Percentiles rank a stretch among this genome's conserved stretches.
Conservation (phyloP, 2,797 vertebrate species). For the Eleutherodactylus coqui region DNA sequence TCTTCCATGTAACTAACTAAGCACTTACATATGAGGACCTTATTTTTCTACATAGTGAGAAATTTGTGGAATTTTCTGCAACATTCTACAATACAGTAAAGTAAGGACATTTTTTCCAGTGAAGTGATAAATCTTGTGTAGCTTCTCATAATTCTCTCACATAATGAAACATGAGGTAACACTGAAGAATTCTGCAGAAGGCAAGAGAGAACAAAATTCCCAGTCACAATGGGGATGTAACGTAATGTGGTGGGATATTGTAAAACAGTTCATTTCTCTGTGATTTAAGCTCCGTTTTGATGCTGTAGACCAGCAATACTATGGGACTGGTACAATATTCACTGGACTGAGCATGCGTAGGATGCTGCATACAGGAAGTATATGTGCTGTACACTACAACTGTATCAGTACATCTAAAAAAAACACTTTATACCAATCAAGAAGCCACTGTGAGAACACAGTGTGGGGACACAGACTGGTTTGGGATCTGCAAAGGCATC, state of each 20-base stretch:
- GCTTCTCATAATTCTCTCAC: slow-evolving; percentile 9
- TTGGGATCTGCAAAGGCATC: too few relatives aligned
- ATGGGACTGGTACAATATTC: not conserved
- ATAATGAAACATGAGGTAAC: not conserved
- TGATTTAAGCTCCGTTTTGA: not conserved
- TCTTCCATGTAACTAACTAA: not conserved
- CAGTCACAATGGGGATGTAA: not conserved
- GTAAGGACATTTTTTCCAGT: not conserved
- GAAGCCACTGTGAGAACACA: too few relatives aligned
- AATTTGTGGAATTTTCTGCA: not conserved
- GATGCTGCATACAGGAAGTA: not conserved
- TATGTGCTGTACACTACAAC: too few relatives aligned
- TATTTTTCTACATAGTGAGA: not conserved
- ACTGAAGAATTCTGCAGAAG: not conserved
- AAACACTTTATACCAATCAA: too few relatives aligned
- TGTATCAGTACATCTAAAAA: too few relatives aligned
- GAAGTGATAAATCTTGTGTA: not conserved
- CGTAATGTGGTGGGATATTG: slow-evolving; percentile 4
- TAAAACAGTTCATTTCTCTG: not conserved
- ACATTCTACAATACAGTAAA: not conserved
- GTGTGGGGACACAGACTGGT: too few relatives aligned
- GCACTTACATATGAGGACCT: not conserved
- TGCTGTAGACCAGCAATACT: not conserved
- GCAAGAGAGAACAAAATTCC: not conserved
- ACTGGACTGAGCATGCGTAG: too few relatives aligned